phyloP scores from a whole-genome alignment of 2,113 vertebrate species.

The Hippocampus comes region DNA sequence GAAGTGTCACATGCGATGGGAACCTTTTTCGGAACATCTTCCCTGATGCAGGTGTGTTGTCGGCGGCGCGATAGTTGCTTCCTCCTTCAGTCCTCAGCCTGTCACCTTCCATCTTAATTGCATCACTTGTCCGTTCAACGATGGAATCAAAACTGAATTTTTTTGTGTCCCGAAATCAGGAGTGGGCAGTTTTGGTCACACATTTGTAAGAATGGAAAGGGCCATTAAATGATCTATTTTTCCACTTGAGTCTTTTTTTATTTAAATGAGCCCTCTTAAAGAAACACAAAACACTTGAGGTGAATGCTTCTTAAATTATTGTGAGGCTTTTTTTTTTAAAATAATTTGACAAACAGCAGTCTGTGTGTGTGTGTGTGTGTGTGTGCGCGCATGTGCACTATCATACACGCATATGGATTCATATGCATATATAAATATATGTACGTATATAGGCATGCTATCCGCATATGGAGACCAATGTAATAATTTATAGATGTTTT shows the following conservation, averaged over 20 bases:
- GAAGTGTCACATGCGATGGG: constrained; percentile 60
- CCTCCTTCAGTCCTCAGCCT: constrained; percentile 37
- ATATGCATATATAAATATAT: too few relatives aligned
- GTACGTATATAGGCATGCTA: too few relatives aligned
- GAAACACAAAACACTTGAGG: too few relatives aligned
- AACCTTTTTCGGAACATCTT: constrained; percentile 33
- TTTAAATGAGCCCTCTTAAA: too few relatives aligned
- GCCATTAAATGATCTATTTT: not conserved
- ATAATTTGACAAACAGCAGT: too few relatives aligned
- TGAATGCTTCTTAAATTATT: not conserved
- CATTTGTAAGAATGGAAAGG: not conserved
- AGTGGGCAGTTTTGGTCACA: not conserved
- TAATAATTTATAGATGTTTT: not conserved
- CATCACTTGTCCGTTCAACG: constrained; percentile 10
- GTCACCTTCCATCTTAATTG: constrained; percentile 32
- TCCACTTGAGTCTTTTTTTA: not conserved
- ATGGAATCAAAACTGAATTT: not conserved
- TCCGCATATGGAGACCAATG: too few relatives aligned
- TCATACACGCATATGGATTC: too few relatives aligned
- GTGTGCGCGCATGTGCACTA: too few relatives aligned
- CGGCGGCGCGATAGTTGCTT: constrained; percentile 7
- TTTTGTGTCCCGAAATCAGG: not conserved
- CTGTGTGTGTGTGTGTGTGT: too few relatives aligned
- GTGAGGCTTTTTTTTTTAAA: too few relatives aligned
- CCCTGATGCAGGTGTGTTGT: constrained; percentile 18